These are phyloP conservation scores for Beris morrisii DNA, from an alignment of 2,888 invertebrate genomes.

Conservation along the genomic window DNA sequence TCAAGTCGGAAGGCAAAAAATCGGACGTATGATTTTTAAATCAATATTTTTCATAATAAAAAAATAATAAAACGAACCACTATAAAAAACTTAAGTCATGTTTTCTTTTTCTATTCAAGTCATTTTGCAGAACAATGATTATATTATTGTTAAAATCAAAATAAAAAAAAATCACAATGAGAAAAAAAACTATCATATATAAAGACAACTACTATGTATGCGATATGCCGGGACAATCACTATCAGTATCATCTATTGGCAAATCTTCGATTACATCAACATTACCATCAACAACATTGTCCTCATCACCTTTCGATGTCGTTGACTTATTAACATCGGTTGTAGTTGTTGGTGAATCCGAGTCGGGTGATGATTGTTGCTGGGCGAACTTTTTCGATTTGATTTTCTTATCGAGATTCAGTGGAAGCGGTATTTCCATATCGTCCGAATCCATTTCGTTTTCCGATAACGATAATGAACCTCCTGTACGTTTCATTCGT, in stretches of 20 bases:
- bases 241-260: slow-evolving; percentile 19
- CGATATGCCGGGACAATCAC: too few relatives aligned
- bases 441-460: slow-evolving; percentile 73
- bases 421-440: slow-evolving; percentile 47
- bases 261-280: not conserved
- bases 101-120: too few relatives aligned
- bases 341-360: slow-evolving; percentile 23
- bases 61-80: too few relatives aligned
- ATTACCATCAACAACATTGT: not conserved
- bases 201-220: too few relatives aligned
- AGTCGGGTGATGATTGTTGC: slow-evolving; percentile 9
- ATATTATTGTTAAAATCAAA: too few relatives aligned
- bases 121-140: too few relatives aligned
- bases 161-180: too few relatives aligned
- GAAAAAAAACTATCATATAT: too few relatives aligned
- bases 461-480: slow-evolving; percentile 79
- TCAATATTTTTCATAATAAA: not conserved
- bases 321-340: slow-evolving; percentile 22
- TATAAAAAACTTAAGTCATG: too few relatives aligned
- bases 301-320: slow-evolving; percentile 3
- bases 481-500: slow-evolving; percentile 69
- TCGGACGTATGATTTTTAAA: not conserved
- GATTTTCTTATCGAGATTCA: slow-evolving; percentile 38
- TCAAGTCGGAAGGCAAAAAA: not conserved
- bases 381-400: not conserved